Base-by-base conservation (phyloP, 2,888 invertebrate species). In the Zele albiditarsus region DNA sequence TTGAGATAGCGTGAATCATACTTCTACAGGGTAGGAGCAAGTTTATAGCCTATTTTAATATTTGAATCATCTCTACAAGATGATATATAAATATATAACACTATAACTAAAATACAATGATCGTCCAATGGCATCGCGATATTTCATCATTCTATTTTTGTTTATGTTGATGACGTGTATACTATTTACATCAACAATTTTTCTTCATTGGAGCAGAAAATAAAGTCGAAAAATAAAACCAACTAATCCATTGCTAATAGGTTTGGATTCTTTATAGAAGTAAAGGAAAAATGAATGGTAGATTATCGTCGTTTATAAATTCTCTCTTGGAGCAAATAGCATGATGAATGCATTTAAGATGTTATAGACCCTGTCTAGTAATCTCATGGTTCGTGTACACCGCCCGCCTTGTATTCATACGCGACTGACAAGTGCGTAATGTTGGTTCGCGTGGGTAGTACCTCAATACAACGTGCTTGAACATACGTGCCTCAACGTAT, bases 351-450 rank as follows among this genome's bases (percentile, higher is more conserved):
- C 71, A 72, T 72, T 20, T 66, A 72, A 72, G 28, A 65, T 63
- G 23, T 49, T 71, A 23, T 49, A 23, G 23, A n/a, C 28, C 12
- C 49, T 49, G 63, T 71, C 62, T 63, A 20, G 71, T 33, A 71
- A 60, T 60, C 16, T 60, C 28, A 12, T 27, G 53, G 4, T 4
- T 53, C 53, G n/a, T 20, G 53, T 53, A 53, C 20, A 23, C 53
- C 53, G 20, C 20, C 20, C 20, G 53, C 68, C 53, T 57, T 20
- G 58, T 74, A 74, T 65, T 63, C 62, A 57, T 70, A 65, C 38
- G 57, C 70, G 46, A 74, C 74, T 74, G 74, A 74, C 74, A 74
- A 74, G 70, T 74, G 74, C 74, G 74, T 74, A 53, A 70, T 70
- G 74, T 65, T 27, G 16, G 57, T 42, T 63, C 65, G 65, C 70